phyloP scores from a whole-genome alignment of 2,888 invertebrate genomes.

The Xestia c-nigrum region DNA sequence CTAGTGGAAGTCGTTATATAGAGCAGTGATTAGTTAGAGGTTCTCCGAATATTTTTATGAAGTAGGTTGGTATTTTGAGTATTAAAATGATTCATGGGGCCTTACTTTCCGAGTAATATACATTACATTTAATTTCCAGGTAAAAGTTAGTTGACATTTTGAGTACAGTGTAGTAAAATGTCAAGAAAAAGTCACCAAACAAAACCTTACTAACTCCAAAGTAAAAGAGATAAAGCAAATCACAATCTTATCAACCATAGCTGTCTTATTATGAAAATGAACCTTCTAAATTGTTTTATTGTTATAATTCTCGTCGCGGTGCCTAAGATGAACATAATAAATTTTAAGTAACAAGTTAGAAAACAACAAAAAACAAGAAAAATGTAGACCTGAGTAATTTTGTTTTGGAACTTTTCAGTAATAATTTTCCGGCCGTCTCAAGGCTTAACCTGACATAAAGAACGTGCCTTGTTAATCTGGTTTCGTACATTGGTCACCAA shows the following conservation, averaged over 20 bases:
- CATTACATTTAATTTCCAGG: neutral
- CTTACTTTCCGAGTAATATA: neutral
- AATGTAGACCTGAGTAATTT: slow-evolving; percentile 74
- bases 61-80: slow-evolving; percentile 6
- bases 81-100: neutral
- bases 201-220: neutral
- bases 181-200: neutral
- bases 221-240: slow-evolving; percentile 11
- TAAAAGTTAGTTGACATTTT: neutral
- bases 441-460: slow-evolving; percentile 52
- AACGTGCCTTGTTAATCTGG: slow-evolving; percentile 59
- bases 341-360: slow-evolving; percentile 72
- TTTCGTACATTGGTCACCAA: slow-evolving; percentile 47
- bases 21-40: slow-evolving; percentile 35
- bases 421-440: slow-evolving; percentile 65
- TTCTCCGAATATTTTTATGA: slow-evolving; percentile 21
- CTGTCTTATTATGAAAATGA: slow-evolving; percentile 20
- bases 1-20: slow-evolving; percentile 23
- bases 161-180: neutral
- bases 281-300: slow-evolving; percentile 34
- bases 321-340: slow-evolving; percentile 57
- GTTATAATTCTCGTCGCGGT: slow-evolving; percentile 38
- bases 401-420: slow-evolving; percentile 74
- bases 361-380: slow-evolving; percentile 72
- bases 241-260: slow-evolving; percentile 14